These are phyloP conservation scores for Neodontobutis hainanensis DNA, from an alignment of 2,113 vertebrate species.

Conservation along the genomic window DNA sequence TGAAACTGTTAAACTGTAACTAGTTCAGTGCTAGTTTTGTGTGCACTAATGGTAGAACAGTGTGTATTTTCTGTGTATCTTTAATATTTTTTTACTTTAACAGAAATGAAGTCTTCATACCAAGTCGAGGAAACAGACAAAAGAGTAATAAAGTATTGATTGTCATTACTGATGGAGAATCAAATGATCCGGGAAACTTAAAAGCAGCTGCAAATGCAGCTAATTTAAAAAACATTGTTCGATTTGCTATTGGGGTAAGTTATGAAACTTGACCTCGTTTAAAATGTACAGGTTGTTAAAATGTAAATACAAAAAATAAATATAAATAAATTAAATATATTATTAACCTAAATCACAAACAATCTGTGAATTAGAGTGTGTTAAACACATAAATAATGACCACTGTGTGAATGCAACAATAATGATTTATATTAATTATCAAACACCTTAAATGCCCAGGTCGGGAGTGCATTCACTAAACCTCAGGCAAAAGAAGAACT, in stretches of 20 bases:
- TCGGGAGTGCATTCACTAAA: conserved; percentile 55
- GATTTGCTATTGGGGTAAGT: conserved; percentile 76
- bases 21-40: too few relatives aligned
- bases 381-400: too few relatives aligned
- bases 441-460: conserved; percentile 60
- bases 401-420: neutral
- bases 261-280: neutral
- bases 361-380: too few relatives aligned
- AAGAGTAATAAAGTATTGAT: conserved; percentile 68
- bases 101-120: conserved; percentile 41
- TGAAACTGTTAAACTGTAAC: too few relatives aligned
- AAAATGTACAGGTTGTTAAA: neutral
- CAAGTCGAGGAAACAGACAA: conserved; percentile 1
- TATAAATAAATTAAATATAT: too few relatives aligned
- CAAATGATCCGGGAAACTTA: fast-evolving
- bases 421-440: neutral
- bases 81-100: neutral
- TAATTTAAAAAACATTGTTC: conserved; percentile 20
- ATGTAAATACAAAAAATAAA: too few relatives aligned
- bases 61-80: too few relatives aligned
- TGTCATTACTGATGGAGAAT: conserved; percentile 77
- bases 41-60: too few relatives aligned
- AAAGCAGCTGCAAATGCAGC: fast-evolving
- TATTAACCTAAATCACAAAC: too few relatives aligned
- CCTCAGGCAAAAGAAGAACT: fast-evolving